Evolutionary conservation across 2,113 vertebrate genomes (phyloP), one percentile per base, ranked within the genome.

Genomic region (Thinocorus orbignyianus): DNA sequence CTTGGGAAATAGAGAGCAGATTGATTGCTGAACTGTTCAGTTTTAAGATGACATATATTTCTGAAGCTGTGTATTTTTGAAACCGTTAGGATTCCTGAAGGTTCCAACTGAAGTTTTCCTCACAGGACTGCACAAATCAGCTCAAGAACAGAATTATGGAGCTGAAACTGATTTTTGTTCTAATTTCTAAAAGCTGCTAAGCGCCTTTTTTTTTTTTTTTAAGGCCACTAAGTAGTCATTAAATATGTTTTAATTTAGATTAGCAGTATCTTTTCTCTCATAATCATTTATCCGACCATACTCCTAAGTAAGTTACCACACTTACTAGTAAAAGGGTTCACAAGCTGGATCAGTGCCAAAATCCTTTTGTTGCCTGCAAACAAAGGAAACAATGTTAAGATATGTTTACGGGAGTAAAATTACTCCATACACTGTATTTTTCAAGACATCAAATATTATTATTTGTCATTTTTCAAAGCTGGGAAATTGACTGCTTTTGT

Each of bases 171-270:
- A 85, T 92, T 76, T 58, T 52, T 90, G 60, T 35, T 88, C 72
- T 77, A 69, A 86, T 81, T 92, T 92, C 49, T 62, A 77, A 92
- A 78, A 94, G 26, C 91, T 91, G 49, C 46, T 76, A 82, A 87
- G 10, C 28, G n/a, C n/a, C n/a, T n/a, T n/a, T n/a, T n/a, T n/a
- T n/a, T 85, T n/a, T 69, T 72, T 92, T 80, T 84, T 65, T 19
- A 87, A 76, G 69, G 11, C 57, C 48, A 62, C n/a, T 83, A 89
- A 90, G 26, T 31, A 55, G 35, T 41, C 25, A 64, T 80, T 94
- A 94, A 94, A 71, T 69, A 69, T 39, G 18, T 58, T 88, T 92
- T 57, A 69, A 80, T 94, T 85, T 82, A 92, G 81, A 92, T 88
- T 79, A 88, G 42, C 30, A 48, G 66, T 19, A 71, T 95, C 0